These are phyloP conservation scores for Panthera leo DNA, from an alignment of 2,113 vertebrate species.

Conservation along the genomic window DNA sequence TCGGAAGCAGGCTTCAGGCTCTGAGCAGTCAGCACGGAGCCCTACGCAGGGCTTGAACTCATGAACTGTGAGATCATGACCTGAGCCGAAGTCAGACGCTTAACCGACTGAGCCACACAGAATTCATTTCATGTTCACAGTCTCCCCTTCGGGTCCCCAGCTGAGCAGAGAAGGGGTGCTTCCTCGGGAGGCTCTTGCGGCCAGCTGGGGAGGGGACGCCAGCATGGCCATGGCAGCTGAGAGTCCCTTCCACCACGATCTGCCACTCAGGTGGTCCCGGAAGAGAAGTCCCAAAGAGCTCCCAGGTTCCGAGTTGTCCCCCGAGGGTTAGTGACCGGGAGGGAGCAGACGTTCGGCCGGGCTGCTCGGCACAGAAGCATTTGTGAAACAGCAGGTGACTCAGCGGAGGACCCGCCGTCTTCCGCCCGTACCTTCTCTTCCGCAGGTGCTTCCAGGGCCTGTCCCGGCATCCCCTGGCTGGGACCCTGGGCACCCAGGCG, in stretches of 20 bases:
- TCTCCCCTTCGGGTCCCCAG: fast-evolving
- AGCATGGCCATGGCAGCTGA: fast-evolving
- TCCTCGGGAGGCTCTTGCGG: too few species aligned
- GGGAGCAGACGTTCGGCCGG: too few species aligned
- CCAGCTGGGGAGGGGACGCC: background rate
- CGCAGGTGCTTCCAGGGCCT: fast-evolving
- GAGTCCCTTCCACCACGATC: fast-evolving
- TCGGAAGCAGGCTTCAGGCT: too few species aligned
- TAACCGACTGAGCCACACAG: too few species aligned
- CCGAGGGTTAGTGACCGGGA: fast-evolving
- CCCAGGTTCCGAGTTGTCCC: background rate
- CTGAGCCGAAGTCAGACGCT: too few species aligned
- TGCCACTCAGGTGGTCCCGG: too few species aligned
- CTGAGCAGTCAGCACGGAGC: too few species aligned
- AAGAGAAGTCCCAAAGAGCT: background rate
- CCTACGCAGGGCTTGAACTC: fast-evolving
- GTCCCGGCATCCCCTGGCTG: too few species aligned
- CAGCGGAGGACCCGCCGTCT: background rate
- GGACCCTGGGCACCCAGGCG: fast-evolving
- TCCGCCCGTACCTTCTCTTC: too few species aligned
- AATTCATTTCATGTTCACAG: too few species aligned
- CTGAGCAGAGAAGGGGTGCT: fast-evolving
- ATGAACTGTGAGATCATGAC: too few species aligned
- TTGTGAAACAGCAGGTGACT: background rate
- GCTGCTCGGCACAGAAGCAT: too few species aligned